These are phyloP conservation scores for Forbesichthys agassizii DNA, from an alignment of 2,113 vertebrate genomes.

Conservation along the genomic window DNA sequence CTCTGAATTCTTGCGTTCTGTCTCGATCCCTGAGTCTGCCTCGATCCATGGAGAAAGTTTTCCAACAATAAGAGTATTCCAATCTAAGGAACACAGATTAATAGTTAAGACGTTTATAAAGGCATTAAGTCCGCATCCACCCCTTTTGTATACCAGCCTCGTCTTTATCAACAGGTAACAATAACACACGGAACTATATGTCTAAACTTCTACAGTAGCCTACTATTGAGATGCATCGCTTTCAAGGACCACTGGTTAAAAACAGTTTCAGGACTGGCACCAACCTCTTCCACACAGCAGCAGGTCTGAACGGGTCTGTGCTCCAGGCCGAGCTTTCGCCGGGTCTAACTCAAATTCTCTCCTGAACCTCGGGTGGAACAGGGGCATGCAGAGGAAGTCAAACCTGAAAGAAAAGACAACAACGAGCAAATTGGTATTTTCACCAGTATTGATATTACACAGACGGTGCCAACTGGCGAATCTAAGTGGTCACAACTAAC, in stretches of 20 bases:
- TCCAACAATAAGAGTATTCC: slow-evolving; percentile 92
- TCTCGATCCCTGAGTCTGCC: slow-evolving; percentile 83
- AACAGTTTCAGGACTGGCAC: slow-evolving; percentile 2
- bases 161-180: too few relatives aligned
- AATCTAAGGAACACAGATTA: slow-evolving; percentile 73
- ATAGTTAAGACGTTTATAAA: background rate
- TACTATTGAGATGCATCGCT: too few relatives aligned
- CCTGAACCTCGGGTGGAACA: slow-evolving; percentile 89
- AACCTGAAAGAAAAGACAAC: slow-evolving; percentile 74
- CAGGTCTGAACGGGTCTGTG: slow-evolving; percentile 89
- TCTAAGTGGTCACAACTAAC: background rate
- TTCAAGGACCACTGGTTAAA: too few relatives aligned
- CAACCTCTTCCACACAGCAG: slow-evolving; percentile 88
- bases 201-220: too few relatives aligned
- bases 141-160: background rate
- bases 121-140: background rate
- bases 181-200: too few relatives aligned
- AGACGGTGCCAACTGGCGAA: background rate
- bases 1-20: slow-evolving; percentile 85
- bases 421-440: background rate
- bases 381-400: slow-evolving; percentile 93
- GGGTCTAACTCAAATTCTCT: slow-evolving; percentile 86
- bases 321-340: slow-evolving; percentile 81
- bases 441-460: background rate
- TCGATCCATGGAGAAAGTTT: slow-evolving; percentile 91